Percentiles rank a stretch among this genome's conserved stretches.
phyloP scores from a whole-genome alignment of 2,888 invertebrate genomes.

The Heliconius cydno region DNA sequence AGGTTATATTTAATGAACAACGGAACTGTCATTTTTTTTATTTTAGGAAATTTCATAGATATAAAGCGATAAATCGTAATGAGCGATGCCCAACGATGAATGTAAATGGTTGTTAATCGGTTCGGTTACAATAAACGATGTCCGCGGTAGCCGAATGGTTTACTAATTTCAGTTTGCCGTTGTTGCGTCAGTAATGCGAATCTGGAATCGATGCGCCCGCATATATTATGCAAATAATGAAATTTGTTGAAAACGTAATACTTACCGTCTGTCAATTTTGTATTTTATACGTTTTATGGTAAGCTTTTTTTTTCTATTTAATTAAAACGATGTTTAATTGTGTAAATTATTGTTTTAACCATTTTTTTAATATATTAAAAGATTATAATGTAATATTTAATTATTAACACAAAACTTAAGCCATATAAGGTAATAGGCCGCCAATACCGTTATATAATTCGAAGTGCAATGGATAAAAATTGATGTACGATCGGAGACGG shows the following conservation, averaged over 20 bases:
- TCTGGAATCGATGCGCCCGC: conserved; percentile 66
- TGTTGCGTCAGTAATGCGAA: conserved; percentile 72
- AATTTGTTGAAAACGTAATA: conserved; percentile 64
- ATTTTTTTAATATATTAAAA: neutral
- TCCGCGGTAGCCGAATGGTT: conserved; percentile 71
- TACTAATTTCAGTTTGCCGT: conserved; percentile 72
- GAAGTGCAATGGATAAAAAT: conserved; percentile 74
- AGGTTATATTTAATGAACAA: conserved; percentile 46
- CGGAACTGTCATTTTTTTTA: conserved; percentile 27
- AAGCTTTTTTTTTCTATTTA: conserved; percentile 12
- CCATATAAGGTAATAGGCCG: conserved; percentile 63
- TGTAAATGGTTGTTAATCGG: conserved; percentile 70
- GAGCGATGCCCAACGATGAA: conserved; percentile 67
- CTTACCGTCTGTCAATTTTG: conserved; percentile 39
- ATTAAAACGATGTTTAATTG: neutral
- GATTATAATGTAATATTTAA: neutral
- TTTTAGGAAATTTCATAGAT: conserved; percentile 51
- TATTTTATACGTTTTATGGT: conserved; percentile 29
- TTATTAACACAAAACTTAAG: neutral
- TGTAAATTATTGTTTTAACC: neutral
- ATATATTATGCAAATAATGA: conserved; percentile 74
- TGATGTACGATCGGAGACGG: conserved; percentile 74
- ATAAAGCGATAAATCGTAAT: conserved; percentile 56
- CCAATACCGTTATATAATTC: conserved; percentile 77
- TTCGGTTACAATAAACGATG: conserved; percentile 65